A percentile compares a stretch with the other conserved stretches of the same genome.
phyloP scores from a whole-genome alignment of 2,113 vertebrate genomes.

The Boleophthalmus pectinirostris region DNA sequence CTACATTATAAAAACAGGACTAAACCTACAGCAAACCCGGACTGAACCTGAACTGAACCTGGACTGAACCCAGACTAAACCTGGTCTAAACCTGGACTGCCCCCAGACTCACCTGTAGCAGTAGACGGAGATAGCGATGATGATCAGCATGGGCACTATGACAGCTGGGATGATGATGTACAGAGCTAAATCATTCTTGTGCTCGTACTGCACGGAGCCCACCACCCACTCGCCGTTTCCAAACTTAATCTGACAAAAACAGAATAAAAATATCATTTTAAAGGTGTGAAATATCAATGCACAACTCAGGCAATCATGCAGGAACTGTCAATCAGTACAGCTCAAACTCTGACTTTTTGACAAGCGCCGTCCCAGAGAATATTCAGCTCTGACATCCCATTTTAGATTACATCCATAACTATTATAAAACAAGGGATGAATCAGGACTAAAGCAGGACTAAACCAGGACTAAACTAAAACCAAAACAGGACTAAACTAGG shows the following conservation, averaged over 20 bases:
- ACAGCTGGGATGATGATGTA: slow-evolving; percentile 4
- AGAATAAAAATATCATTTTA: neutral
- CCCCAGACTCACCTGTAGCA: neutral
- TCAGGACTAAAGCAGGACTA: neutral
- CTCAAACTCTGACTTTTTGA: neutral
- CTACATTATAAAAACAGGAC: too few species aligned
- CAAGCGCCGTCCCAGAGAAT: neutral
- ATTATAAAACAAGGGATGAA: neutral
- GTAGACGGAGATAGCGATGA: slow-evolving; percentile 1
- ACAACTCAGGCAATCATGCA: neutral
- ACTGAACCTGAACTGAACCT: neutral
- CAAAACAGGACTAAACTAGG: neutral
- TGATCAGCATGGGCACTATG: neutral
- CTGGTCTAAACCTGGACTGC: neutral
- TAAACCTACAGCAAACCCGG: neutral
- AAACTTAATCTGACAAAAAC: neutral
- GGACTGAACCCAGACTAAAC: neutral
- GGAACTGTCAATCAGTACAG: neutral
- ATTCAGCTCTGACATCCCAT: neutral
- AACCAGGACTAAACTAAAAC: neutral
- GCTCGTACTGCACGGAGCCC: slow-evolving; percentile 1
- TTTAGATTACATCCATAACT: neutral
- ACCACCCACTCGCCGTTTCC: slow-evolving; percentile 6
- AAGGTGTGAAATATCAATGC: slow-evolving; percentile 3
- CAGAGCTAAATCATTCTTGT: neutral